Conservation (phyloP, 2,797 vertebrate genomes). For the Crax fasciolata region DNA sequence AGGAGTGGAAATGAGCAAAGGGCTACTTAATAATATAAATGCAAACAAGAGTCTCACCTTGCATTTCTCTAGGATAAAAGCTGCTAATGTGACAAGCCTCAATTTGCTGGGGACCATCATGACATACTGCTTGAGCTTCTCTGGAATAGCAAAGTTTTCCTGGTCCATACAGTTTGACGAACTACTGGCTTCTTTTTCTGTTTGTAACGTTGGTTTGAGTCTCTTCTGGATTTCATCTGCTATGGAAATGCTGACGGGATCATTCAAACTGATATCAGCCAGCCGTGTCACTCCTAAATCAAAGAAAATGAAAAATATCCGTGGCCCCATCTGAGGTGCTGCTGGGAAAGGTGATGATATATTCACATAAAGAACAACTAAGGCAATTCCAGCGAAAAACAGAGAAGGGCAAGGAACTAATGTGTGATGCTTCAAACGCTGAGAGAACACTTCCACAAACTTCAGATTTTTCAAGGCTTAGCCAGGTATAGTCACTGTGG, state of each 20-base stretch:
- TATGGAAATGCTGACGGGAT: slow-evolving; percentile 87
- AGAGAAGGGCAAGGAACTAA: not conserved
- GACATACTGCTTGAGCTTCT: slow-evolving; percentile 88
- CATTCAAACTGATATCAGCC: slow-evolving; percentile 89
- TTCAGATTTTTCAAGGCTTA: not conserved
- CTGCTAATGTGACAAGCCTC: slow-evolving; percentile 91
- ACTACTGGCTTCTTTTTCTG: not conserved
- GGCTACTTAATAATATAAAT: slow-evolving; percentile 21
- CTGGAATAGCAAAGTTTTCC: slow-evolving; percentile 89
- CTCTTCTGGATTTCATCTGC: slow-evolving; percentile 74
- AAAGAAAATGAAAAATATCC: not conserved
- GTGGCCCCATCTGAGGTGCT: not conserved
- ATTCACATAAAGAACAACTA: not conserved
- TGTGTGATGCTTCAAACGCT: not conserved
- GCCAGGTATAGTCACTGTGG: not conserved
- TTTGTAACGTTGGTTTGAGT: not conserved
- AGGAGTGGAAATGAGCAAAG: slow-evolving; percentile 13
- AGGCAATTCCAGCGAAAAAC: not conserved
- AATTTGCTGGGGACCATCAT: slow-evolving; percentile 93
- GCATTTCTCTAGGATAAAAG: slow-evolving; percentile 92
- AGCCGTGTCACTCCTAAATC: slow-evolving; percentile 87
- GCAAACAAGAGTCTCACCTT: slow-evolving; percentile 82
- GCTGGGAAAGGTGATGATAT: not conserved
- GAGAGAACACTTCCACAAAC: not conserved
- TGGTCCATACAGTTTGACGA: not conserved